Evolutionary conservation across 1,140 invertebrate species (phyloP).

Genomic region (Cyrtorhinus lividipennis): DNA sequence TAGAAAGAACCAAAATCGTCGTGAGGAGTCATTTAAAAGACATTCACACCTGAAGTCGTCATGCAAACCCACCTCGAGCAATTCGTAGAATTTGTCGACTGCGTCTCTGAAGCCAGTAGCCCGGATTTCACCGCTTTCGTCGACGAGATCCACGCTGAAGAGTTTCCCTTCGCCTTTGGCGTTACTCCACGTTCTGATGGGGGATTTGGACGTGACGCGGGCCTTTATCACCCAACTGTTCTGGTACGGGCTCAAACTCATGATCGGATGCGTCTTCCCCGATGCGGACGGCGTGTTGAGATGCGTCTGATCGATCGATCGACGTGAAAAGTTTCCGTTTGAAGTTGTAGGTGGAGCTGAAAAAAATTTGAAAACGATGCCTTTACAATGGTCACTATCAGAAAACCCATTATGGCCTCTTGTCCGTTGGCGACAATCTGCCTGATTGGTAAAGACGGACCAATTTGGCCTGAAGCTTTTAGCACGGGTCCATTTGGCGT

Average conservation of each 20-base stretch:
- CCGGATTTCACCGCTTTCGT: slow-evolving; percentile 88
- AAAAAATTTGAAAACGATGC: slow-evolving; percentile 19
- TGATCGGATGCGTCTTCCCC: slow-evolving; percentile 45
- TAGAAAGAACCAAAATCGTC: slow-evolving; percentile 29
- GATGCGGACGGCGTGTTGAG: slow-evolving; percentile 15
- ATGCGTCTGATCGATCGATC: slow-evolving; percentile 13
- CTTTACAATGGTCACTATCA: too few relatives aligned
- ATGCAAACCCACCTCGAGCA: slow-evolving; percentile 56
- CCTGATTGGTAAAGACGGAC: too few relatives aligned
- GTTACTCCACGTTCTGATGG: slow-evolving; percentile 79
- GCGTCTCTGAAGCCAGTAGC: slow-evolving; percentile 86
- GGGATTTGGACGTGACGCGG: slow-evolving; percentile 68
- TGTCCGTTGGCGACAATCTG: too few relatives aligned
- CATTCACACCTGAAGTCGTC: neutral
- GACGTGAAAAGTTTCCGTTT: neutral
- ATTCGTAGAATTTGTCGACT: slow-evolving; percentile 80
- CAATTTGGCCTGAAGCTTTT: too few relatives aligned
- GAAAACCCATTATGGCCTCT: too few relatives aligned
- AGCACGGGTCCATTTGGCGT: too few relatives aligned
- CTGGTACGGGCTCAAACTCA: slow-evolving; percentile 74
- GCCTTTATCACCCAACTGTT: slow-evolving; percentile 90
- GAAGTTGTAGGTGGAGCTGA: neutral
- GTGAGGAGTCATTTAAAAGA: neutral
- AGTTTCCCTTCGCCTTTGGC: slow-evolving; percentile 82
- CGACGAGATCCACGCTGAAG: slow-evolving; percentile 82